Percentiles rank a stretch among this genome's conserved stretches.
phyloP scores from a whole-genome alignment of 1,140 invertebrate species.

The Lepidurus apus region DNA sequence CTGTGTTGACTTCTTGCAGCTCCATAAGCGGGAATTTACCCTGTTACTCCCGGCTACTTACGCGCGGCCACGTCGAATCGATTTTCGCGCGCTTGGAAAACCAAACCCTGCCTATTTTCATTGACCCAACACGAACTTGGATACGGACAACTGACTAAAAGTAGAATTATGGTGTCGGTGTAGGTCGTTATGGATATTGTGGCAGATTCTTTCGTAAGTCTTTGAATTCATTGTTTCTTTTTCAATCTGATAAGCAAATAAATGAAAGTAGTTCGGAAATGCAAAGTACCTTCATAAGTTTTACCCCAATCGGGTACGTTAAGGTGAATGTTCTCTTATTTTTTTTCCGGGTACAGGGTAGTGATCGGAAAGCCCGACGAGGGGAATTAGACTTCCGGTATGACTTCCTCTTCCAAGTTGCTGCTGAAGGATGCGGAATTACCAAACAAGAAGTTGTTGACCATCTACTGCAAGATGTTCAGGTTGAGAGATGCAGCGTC shows the following conservation, averaged over 20 bases:
- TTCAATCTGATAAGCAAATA: background rate
- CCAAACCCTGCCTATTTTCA: background rate
- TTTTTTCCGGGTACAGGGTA: background rate
- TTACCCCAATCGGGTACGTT: background rate
- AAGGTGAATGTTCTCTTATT: background rate
- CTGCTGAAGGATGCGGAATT: constrained; percentile 72
- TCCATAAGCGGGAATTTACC: background rate
- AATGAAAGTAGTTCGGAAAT: background rate
- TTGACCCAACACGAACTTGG: constrained; percentile 13
- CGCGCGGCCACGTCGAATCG: background rate
- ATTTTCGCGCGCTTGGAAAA: background rate
- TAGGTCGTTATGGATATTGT: background rate
- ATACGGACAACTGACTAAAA: background rate
- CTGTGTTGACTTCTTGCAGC: background rate
- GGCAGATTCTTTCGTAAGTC: background rate
- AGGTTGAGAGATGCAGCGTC: constrained; percentile 52
- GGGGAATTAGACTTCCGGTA: constrained; percentile 82
- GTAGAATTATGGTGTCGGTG: background rate
- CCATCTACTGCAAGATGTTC: constrained; percentile 78
- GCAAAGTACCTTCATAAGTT: background rate
- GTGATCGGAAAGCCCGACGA: constrained; percentile 74
- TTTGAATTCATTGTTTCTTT: background rate
- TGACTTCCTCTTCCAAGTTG: constrained; percentile 79
- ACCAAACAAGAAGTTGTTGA: constrained; percentile 78
- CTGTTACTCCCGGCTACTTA: background rate